Percentiles rank a stretch among this genome's conserved stretches.
phyloP scores from a whole-genome alignment of 2,888 invertebrate genomes.

The Callosobruchus maculatus region DNA sequence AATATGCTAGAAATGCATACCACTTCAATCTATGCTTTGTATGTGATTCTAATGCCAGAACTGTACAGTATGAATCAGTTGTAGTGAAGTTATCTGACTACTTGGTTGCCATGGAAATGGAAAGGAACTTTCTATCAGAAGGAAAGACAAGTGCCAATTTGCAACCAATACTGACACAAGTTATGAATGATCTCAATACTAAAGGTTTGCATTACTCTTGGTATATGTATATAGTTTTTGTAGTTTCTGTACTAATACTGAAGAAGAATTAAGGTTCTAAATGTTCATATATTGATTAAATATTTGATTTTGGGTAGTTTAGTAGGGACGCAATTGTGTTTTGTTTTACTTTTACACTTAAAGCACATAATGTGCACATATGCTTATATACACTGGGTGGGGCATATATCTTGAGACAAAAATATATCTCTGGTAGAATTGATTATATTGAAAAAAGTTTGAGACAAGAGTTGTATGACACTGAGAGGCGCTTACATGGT shows the following conservation, averaged over 20 bases:
- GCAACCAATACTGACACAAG: slow-evolving; percentile 71
- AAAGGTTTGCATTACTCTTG: slow-evolving; percentile 42
- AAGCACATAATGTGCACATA: not conserved
- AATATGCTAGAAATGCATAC: slow-evolving; percentile 90
- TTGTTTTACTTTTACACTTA: not conserved
- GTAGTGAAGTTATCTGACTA: slow-evolving; percentile 93
- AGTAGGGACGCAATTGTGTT: no score
- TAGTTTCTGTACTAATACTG: no score
- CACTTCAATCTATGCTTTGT: slow-evolving; percentile 95
- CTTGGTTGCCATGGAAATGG: slow-evolving; percentile 83
- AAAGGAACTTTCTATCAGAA: slow-evolving; percentile 77
- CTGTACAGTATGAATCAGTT: slow-evolving; percentile 90
- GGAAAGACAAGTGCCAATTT: slow-evolving; percentile 63
- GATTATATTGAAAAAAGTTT: no score
- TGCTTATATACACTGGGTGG: no score
- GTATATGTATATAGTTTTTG: no score
- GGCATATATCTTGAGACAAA: no score
- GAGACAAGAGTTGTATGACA: no score
- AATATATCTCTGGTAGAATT: no score
- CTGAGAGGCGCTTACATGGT: no score
- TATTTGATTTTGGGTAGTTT: no score
- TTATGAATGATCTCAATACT: slow-evolving; percentile 78
- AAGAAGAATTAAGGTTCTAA: no score
- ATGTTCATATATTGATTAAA: no score
- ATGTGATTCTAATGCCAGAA: slow-evolving; percentile 83